Evolutionary conservation across 2,888 invertebrate genomes (phyloP).

Genomic region (Apotomis betuletana): DNA sequence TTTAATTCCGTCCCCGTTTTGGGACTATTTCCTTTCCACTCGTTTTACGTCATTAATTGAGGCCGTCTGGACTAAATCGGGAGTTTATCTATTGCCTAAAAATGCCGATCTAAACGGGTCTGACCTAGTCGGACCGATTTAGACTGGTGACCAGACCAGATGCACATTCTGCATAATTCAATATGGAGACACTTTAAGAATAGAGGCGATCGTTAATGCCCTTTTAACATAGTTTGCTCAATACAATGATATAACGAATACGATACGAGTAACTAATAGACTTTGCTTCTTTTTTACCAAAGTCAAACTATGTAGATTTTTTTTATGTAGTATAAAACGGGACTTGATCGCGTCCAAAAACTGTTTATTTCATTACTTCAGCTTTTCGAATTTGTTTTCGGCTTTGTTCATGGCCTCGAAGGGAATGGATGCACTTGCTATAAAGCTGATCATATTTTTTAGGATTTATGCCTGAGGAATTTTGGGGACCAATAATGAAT

Average conservation of each 20-base stretch:
- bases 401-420: too few species aligned
- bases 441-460: too few species aligned
- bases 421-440: too few species aligned
- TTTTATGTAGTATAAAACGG: too few species aligned
- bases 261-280: too few species aligned
- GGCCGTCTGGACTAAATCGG: slow-evolving; percentile 20
- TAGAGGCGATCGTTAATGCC: slow-evolving; percentile 19
- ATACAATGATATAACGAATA: background rate
- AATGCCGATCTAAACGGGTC: slow-evolving; percentile 6
- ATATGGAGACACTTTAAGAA: slow-evolving; percentile 10
- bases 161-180: slow-evolving; percentile 19
- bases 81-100: slow-evolving; percentile 16
- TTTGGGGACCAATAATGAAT: too few species aligned
- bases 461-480: too few species aligned
- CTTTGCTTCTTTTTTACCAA: too few species aligned
- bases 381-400: too few species aligned
- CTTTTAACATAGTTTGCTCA: slow-evolving; percentile 19
- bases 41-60: slow-evolving; percentile 8
- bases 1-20: background rate
- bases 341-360: too few species aligned
- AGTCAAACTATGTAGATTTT: too few species aligned
- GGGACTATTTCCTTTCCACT: slow-evolving; percentile 2
- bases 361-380: too few species aligned
- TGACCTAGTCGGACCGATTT: slow-evolving; percentile 17
- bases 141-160: background rate